Evolutionary conservation across 2,797 vertebrate species (phyloP).

Genomic region (Mycteria americana): DNA sequence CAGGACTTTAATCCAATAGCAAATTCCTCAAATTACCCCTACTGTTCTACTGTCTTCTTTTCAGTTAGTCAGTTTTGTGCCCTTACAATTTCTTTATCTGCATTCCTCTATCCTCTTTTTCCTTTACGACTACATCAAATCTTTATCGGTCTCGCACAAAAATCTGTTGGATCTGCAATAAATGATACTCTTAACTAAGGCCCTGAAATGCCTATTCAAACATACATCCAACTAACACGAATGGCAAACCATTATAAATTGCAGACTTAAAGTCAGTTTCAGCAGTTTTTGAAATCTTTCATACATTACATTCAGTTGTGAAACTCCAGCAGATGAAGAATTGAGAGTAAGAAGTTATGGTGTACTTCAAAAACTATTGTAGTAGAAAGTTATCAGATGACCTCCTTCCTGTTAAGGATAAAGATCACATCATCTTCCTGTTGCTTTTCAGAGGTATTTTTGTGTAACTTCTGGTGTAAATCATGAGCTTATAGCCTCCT

Average conservation of each 20-base stretch:
- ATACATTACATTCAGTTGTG: neutral
- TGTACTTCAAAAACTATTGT: neutral
- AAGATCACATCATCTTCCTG: conserved; percentile 37
- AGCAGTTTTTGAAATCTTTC: neutral
- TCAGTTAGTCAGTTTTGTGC: neutral
- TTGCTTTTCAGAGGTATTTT: neutral
- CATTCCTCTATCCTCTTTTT: neutral
- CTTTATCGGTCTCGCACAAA: neutral
- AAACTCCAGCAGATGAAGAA: neutral
- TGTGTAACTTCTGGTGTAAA: neutral
- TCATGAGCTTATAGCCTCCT: neutral
- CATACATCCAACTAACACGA: neutral
- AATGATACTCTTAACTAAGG: neutral
- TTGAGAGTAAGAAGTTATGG: neutral
- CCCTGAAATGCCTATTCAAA: neutral
- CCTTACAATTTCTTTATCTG: neutral
- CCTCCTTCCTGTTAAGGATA: conserved; percentile 37
- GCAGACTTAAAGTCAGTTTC: neutral
- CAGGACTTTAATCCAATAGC: neutral
- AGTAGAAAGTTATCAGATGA: conserved; percentile 16
- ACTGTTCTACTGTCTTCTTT: neutral
- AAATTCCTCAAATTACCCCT: neutral
- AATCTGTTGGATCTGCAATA: neutral
- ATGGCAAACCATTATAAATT: neutral
- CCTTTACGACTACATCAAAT: neutral